A percentile compares a stretch with the other conserved stretches of the same genome.
These are phyloP conservation scores for Gryllus longicercus DNA, from an alignment of 2,888 invertebrate genomes.

Conservation along the genomic window DNA sequence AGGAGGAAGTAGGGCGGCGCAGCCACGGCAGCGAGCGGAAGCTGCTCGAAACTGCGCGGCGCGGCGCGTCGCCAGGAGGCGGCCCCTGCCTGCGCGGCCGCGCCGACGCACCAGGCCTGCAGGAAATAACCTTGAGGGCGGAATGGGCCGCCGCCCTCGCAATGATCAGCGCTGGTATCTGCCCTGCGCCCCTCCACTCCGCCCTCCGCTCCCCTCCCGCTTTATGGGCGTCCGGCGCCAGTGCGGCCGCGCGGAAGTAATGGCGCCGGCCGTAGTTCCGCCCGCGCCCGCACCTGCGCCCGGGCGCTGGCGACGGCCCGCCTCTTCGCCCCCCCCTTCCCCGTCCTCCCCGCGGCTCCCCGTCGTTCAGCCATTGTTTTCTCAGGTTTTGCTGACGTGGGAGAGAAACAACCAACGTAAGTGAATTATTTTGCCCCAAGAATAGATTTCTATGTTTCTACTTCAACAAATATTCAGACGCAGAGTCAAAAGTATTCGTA, in stretches of 20 bases:
- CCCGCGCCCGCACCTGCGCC: background rate
- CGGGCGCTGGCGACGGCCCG: background rate
- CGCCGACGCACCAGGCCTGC: background rate
- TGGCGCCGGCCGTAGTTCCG: background rate
- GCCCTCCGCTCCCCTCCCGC: background rate
- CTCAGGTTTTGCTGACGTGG: no score
- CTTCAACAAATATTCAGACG: no score
- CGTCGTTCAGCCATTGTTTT: no score
- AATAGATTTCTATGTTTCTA: no score
- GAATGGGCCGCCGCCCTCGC: background rate
- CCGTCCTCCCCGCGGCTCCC: no score
- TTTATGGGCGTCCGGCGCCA: background rate
- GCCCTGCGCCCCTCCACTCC: background rate
- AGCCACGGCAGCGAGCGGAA: background rate
- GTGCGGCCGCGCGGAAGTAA: background rate
- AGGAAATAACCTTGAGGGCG: slow-evolving; percentile 7
- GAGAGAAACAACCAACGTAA: no score
- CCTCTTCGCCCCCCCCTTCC: no score
- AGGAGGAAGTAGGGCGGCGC: no score
- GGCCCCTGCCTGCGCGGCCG: background rate
- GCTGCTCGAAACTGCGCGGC: background rate
- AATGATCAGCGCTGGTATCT: background rate
- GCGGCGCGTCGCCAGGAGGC: background rate
- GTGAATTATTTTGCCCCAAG: no score
- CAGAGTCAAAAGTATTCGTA: no score